Percentiles rank a stretch among this genome's conserved stretches.
phyloP scores from a whole-genome alignment of 1,140 invertebrate species.

The Drosophila grimshawi region DNA sequence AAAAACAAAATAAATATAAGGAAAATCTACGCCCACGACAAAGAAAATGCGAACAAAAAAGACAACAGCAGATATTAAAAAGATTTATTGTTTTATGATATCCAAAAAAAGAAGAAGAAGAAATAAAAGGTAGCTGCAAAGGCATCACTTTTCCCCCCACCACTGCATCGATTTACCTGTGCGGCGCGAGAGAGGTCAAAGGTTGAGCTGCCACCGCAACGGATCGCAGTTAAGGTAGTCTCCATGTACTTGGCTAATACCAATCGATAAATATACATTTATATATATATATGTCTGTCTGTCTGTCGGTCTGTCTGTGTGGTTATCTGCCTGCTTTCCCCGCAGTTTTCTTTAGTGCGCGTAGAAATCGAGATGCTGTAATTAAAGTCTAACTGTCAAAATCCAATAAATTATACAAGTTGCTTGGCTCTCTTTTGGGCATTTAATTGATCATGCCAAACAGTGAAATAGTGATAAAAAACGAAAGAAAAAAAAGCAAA shows the following conservation, averaged over 20 bases:
- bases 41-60: slow-evolving; percentile 31
- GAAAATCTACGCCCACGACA: slow-evolving; percentile 71
- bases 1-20: slow-evolving; percentile 7
- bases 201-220: slow-evolving; percentile 38
- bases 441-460: slow-evolving; percentile 34
- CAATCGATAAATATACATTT: slow-evolving; percentile 3
- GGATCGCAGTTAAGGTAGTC: slow-evolving; percentile 13
- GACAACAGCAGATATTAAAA: slow-evolving; percentile 70
- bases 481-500: neutral
- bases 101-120: slow-evolving; percentile 29
- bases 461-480: neutral
- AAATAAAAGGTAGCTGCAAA: slow-evolving; percentile 32
- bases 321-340: slow-evolving; percentile 22
- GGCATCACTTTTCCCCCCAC: neutral
- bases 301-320: no score
- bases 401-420: slow-evolving; percentile 70
- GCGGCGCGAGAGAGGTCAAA: slow-evolving; percentile 59
- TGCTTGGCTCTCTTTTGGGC: slow-evolving; percentile 25
- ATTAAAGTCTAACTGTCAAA: slow-evolving; percentile 79
- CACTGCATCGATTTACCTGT: slow-evolving; percentile 53
- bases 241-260: neutral
- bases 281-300: no score
- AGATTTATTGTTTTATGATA: slow-evolving; percentile 82
- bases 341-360: neutral
- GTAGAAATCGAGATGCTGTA: slow-evolving; percentile 61